Conservation (phyloP, 2,888 invertebrate species). For the Drosophila peninsularis region DNA sequence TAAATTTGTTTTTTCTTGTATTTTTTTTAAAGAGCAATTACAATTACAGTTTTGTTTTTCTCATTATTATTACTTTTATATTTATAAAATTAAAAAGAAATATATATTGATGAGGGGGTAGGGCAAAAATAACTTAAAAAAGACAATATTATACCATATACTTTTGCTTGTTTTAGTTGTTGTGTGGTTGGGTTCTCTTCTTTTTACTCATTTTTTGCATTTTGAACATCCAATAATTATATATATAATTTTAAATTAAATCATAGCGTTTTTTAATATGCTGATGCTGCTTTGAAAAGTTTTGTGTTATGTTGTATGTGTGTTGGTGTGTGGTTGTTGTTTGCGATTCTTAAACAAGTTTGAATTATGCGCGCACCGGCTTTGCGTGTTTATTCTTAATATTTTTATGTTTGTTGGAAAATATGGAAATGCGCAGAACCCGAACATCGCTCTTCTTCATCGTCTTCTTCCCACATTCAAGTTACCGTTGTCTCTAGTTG, state of each 20-base stretch:
- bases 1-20: conserved; percentile 57
- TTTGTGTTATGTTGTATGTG: conserved; percentile 29
- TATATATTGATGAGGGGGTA: conserved; percentile 75
- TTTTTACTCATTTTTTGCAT: conserved; percentile 52
- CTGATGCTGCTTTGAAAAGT: conserved; percentile 63
- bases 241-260: conserved; percentile 75
- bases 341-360: conserved; percentile 62
- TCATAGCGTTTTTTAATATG: conserved; percentile 71
- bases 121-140: conserved; percentile 76
- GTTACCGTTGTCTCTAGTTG: conserved; percentile 42
- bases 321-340: conserved; percentile 35
- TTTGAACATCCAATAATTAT: conserved; percentile 71
- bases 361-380: conserved; percentile 49
- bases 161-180: conserved; percentile 50
- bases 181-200: conserved; percentile 57
- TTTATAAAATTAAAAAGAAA: conserved; percentile 79
- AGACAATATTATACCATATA: conserved; percentile 76
- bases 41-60: conserved; percentile 76
- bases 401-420: conserved; percentile 26
- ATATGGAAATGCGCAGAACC: conserved; percentile 53
- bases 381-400: conserved; percentile 35
- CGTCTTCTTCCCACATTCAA: conserved; percentile 27
- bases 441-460: conserved; percentile 23
- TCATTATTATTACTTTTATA: conserved; percentile 77
- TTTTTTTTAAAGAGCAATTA: conserved; percentile 75